Base-by-base conservation (phyloP, 2,797 vertebrate species). In the Monodelphis domestica region DNA sequence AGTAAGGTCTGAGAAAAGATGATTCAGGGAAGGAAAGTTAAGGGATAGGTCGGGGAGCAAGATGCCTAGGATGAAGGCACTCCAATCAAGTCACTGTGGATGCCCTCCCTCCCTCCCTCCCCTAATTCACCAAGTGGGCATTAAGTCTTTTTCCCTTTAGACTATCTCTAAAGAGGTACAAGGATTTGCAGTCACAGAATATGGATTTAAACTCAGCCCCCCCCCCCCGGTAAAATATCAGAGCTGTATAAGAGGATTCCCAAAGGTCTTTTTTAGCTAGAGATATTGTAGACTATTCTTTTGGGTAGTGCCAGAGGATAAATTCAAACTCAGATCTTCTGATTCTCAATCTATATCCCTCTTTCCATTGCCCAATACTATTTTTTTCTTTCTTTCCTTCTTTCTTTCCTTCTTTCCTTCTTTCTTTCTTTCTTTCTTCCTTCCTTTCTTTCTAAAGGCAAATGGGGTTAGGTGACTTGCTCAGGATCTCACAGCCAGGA, bases 61-160 rank as follows among this genome's bases (percentile, higher is more conserved):
- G 15, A 91, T 12, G 33, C 91, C 97, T 95, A 97, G 96, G 97
- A 95, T 0, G 3, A 5, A 96, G 94, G 95, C 94, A 96, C 97
- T 97, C 96, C 96, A 96, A 96, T 97, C 92, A 95, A 96, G 96
- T 97, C 95, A 96, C 94, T 96, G 96, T 94, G 95, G 97, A 93
- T 95, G 96, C 95, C 15, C 57, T 12, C 29, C 1, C 54, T 21
- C 24, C 7, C 9, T 70, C 63, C 2, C 17, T 0, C n/a, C 70
- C n/a, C n/a, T 78, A 78, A 78, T 78, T 78, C 7, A 24, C 21
- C 38, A 78, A 10, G 45, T 45, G 30, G 38, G 21, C 21, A 78
- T 24, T 0, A 0, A 78, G 38, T 24, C 21, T 78, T 45, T 45
- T 45, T 0, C 7, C 70, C 38, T 21, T 21, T n/a, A n/a, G 14